These are phyloP conservation scores for Drosophila teissieri DNA, from an alignment of 1,140 invertebrate species.

Conservation along the genomic window DNA sequence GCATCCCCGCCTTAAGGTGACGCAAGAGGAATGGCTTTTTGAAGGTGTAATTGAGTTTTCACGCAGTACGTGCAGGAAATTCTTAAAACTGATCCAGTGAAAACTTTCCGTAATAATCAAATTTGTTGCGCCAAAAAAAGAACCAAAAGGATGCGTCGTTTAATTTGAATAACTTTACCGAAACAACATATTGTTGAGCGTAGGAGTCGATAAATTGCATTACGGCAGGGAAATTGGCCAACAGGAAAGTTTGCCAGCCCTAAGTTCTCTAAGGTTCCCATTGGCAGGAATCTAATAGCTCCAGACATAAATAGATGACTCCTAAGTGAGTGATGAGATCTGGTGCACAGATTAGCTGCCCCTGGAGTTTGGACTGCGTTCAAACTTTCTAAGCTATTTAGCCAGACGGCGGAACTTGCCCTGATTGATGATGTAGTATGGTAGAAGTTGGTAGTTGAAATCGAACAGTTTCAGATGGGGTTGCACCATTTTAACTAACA, in stretches of 20 bases:
- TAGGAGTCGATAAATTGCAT: constrained; percentile 19
- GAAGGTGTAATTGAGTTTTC: constrained; percentile 52
- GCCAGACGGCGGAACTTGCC: constrained; percentile 14
- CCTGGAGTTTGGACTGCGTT: neutral
- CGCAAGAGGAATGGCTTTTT: constrained; percentile 34
- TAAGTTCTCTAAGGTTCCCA: constrained; percentile 19
- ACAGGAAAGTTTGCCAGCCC: constrained; percentile 26
- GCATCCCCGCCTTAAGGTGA: neutral
- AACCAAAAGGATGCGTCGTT: constrained; percentile 33
- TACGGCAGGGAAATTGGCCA: constrained; percentile 9
- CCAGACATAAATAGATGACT: constrained; percentile 21
- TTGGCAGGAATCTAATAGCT: constrained; percentile 21
- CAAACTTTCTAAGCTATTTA: constrained; percentile 26
- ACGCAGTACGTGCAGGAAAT: constrained; percentile 52
- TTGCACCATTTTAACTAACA: constrained; percentile 29
- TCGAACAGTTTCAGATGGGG: constrained; percentile 2
- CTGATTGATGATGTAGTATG: constrained; percentile 33
- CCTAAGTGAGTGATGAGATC: constrained; percentile 40
- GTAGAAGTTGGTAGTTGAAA: constrained; percentile 10
- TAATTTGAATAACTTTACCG: constrained; percentile 35
- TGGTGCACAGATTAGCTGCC: constrained; percentile 27
- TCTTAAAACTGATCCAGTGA: constrained; percentile 24
- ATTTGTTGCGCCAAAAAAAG: constrained; percentile 6
- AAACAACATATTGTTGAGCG: constrained; percentile 20
- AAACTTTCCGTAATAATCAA: constrained; percentile 42